phyloP scores from a whole-genome alignment of 2,797 vertebrate genomes.

The Anableps anableps region DNA sequence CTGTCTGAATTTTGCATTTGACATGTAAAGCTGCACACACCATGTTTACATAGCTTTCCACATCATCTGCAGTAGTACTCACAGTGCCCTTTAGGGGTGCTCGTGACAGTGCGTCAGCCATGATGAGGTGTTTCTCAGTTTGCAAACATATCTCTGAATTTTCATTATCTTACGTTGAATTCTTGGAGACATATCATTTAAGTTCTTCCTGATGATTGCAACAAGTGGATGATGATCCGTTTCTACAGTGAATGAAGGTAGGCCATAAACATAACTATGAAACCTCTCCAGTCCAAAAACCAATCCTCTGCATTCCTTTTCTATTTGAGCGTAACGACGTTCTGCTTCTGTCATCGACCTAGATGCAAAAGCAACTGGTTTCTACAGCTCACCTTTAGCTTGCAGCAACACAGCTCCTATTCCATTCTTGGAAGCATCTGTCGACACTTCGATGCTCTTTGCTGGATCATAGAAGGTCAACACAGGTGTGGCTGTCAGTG shows the following conservation, averaged over 20 bases:
- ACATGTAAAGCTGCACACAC: background rate
- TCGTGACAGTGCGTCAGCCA: background rate
- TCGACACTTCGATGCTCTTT: slow-evolving; percentile 11
- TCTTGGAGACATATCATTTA: background rate
- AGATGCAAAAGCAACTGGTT: slow-evolving; percentile 10
- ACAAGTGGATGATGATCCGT: background rate
- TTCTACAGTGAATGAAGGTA: background rate
- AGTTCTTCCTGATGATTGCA: background rate
- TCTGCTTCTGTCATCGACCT: background rate
- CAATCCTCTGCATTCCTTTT: slow-evolving; percentile 5
- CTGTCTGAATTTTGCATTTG: background rate
- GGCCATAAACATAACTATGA: background rate
- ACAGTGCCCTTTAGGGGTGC: background rate
- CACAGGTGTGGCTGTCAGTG: slow-evolving; percentile 8
- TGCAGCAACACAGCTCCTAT: slow-evolving; percentile 9
- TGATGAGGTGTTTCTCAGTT: background rate
- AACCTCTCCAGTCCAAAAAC: slow-evolving; percentile 5
- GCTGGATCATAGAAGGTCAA: slow-evolving; percentile 3
- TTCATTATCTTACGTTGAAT: background rate
- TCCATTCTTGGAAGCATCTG: background rate
- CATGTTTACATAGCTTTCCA: background rate
- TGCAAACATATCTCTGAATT: background rate
- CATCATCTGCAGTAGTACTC: background rate
- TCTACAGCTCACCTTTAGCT: background rate
- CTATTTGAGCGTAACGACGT: background rate